Evolutionary conservation across 2,888 invertebrate genomes (phyloP), one percentile per base, ranked within the genome.

Genomic region (Oscheius myriophilus): DNA sequence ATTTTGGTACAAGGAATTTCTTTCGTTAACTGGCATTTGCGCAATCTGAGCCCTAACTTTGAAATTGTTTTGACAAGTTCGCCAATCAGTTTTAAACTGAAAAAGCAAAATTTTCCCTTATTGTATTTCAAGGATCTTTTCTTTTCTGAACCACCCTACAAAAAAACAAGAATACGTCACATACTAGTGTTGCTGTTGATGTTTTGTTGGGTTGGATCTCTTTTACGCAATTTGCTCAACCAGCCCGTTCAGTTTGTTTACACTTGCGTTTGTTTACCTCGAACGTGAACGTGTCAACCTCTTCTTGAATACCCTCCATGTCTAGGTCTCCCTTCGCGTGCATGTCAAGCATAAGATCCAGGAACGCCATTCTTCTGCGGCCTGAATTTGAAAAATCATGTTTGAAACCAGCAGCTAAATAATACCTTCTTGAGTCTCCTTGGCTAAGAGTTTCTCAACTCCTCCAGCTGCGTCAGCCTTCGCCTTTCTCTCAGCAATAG

Each of bases 301-400:
- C 86, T 70, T 86, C 86, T 42, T 82, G 82, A 59, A 86, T 75
- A 6, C 86, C 86, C 57, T 79, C 82, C 70, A 83, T 72, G 51
- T 83, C 76, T 7, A 86, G 69, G 62, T 86, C 81, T 33, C 83
- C 86, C 62, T 80, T 84, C 1, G 77, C 75, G 69, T 82, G 65
- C 86, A 86, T 86, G 61, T 84, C 86, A 51, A 89, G 79, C 78
- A 89, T 83, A 80, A 89, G 81, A 79, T 88, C 88, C 25, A 88
- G 83, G 78, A 88, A 88, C 12, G 88, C 88, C 68, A 88, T 79
- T 59, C 87, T 74, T 25, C 80, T 61, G 59, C 71, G 33, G 43
- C 81, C 63, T 55, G 45, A 14, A 39, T 21, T 41, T n/a, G 12
- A 9, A 21, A 33, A 18, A 0, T 46, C 18, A 26, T 18, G 26